Conservation (phyloP, 2,113 vertebrate genomes). For the Orycteropus afer region DNA sequence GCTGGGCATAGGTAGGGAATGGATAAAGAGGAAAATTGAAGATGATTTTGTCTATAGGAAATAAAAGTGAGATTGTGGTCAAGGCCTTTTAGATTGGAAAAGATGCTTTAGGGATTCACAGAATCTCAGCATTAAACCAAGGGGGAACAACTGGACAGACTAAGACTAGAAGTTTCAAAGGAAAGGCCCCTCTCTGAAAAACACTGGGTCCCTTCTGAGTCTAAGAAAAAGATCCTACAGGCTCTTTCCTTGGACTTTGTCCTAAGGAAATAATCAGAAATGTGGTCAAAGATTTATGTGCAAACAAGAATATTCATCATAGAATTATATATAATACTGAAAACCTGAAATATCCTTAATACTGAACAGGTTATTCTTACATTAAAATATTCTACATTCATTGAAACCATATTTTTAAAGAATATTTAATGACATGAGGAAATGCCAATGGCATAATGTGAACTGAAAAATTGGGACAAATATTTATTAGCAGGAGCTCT, state of each 20-base stretch:
- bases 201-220: not conserved
- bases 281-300: not conserved
- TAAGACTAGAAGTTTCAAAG: not conserved
- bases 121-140: not conserved
- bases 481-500: slow-evolving; percentile 1
- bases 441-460: not conserved
- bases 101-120: not conserved
- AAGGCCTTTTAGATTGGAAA: not conserved
- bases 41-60: not conserved
- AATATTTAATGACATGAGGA: slow-evolving; percentile 17
- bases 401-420: not conserved
- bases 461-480: not conserved
- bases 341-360: slow-evolving; percentile 1
- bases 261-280: slow-evolving; percentile 38
- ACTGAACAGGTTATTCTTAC: not conserved
- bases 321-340: not conserved
- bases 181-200: not conserved
- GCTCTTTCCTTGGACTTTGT: not conserved
- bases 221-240: not conserved
- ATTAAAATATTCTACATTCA: not conserved
- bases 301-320: not conserved
- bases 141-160: not conserved
- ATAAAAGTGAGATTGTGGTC: not conserved
- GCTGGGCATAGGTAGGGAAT: not conserved
- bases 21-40: not conserved